Base-by-base conservation (phyloP, 2,797 vertebrate species). In the Pachyuromys duprasi region DNA sequence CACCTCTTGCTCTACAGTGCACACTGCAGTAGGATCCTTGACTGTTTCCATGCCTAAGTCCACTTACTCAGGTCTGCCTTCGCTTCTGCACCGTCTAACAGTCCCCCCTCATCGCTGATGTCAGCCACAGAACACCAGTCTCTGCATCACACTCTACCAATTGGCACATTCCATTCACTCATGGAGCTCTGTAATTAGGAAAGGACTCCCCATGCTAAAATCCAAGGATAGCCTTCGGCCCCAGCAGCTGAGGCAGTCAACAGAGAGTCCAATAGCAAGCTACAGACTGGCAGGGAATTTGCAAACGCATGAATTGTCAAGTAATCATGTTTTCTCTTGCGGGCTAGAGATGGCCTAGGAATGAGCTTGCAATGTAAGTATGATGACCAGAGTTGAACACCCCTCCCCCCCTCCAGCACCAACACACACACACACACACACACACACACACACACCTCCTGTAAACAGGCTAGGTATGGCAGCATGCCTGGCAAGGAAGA, bases 131-230 rank as follows among this genome's bases (percentile, higher is more conserved):
- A 65, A 75, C 76, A 55, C 2, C 17, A 8, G 4, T 72, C 1
- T 7, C 28, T 42, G 22, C 60, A 8, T 2, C n/a, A 28, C 3
- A 2, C 6, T 0, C 1, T n/a, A n/a, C n/a, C n/a, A n/a, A n/a
- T n/a, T n/a, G n/a, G n/a, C n/a, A n/a, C n/a, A n/a, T n/a, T n/a
- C n/a, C n/a, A n/a, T n/a, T n/a, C 8, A 7, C 53, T 3, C 13
- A 26, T 0, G 6, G 12, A 15, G 14, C 9, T 45, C 89, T 9
- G 5, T 1, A 3, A 18, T 5, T 2, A 53, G 12, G 39, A 14
- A 62, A 0, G 7, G 26, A n/a, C 11, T 69, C 65, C 53, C 12
- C 18, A 45, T 42, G 63, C 79, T 13, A 11, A 31, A 82, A 67
- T 49, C 0, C n/a, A 1, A 65, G 11, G 49, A 7, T 20, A 86